These are phyloP conservation scores for Lepus oiostolus DNA, from an alignment of 2,797 vertebrate species.

Conservation along the genomic window DNA sequence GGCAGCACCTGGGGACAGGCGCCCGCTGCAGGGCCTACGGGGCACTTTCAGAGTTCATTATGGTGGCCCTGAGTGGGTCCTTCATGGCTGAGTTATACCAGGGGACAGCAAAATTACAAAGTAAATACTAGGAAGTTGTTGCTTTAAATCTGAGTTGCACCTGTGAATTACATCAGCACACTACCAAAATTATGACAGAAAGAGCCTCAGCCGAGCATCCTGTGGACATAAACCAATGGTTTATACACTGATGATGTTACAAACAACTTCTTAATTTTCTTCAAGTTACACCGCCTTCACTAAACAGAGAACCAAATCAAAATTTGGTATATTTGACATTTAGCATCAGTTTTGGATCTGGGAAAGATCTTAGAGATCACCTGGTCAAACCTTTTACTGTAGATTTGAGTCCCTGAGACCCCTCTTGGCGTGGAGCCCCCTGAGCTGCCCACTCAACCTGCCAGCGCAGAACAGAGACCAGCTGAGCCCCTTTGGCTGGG, in stretches of 20 bases:
- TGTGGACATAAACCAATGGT: background rate
- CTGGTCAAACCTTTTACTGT: background rate
- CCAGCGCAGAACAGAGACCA: background rate
- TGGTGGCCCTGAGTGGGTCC: background rate
- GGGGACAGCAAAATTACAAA: background rate
- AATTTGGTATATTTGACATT: background rate
- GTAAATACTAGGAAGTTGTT: background rate
- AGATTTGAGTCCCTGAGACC: background rate
- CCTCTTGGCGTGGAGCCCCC: rapidly evolving
- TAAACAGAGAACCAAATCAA: slow-evolving; percentile 26
- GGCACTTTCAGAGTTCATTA: background rate
- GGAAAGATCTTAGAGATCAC: background rate
- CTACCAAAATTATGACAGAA: background rate
- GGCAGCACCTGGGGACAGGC: background rate
- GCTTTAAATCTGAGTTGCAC: background rate
- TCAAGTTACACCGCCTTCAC: background rate
- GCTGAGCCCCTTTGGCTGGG: background rate
- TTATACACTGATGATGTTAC: background rate
- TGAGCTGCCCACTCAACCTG: background rate
- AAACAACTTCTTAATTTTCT: background rate
- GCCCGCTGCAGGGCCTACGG: background rate
- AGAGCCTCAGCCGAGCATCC: background rate
- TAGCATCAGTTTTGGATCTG: background rate
- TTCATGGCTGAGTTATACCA: background rate
- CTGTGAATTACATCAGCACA: background rate